A percentile compares a stretch with the other conserved stretches of the same genome.
phyloP scores from a whole-genome alignment of 2,797 vertebrate genomes.

The Microcaecilia unicolor region DNA sequence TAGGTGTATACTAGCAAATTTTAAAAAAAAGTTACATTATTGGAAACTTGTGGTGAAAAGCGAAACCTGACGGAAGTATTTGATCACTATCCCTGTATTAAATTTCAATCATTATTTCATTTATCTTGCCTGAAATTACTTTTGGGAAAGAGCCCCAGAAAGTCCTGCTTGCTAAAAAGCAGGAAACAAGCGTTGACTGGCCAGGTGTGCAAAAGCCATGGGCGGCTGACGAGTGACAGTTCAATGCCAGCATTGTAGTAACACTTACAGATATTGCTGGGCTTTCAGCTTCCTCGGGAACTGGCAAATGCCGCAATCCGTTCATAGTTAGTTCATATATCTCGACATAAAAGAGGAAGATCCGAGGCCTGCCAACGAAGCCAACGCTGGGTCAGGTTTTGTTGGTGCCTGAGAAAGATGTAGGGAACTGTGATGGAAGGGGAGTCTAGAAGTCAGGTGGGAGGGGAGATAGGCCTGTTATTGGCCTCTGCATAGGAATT shows the following conservation, averaged over 20 bases:
- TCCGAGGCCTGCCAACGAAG: too few relatives aligned
- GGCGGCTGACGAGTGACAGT: slow-evolving; percentile 54
- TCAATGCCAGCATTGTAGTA: slow-evolving; percentile 58
- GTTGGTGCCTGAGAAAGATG: too few relatives aligned
- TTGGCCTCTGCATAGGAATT: too few relatives aligned
- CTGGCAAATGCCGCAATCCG: slow-evolving; percentile 37
- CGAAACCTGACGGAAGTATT: slow-evolving; percentile 70
- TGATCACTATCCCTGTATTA: slow-evolving; percentile 71
- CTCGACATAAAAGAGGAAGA: too few relatives aligned
- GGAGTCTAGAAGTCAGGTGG: too few relatives aligned
- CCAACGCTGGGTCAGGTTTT: too few relatives aligned
- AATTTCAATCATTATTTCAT: slow-evolving; percentile 70
- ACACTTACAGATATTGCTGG: slow-evolving; percentile 46
- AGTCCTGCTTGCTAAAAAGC: slow-evolving; percentile 52
- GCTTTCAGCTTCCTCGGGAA: slow-evolving; percentile 32
- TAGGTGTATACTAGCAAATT: slow-evolving; percentile 55
- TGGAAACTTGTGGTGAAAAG: slow-evolving; percentile 71
- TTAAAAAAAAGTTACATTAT: slow-evolving; percentile 65
- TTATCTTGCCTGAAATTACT: slow-evolving; percentile 64
- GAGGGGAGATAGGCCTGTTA: too few relatives aligned
- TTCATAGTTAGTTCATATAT: too few relatives aligned
- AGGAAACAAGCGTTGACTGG: slow-evolving; percentile 61
- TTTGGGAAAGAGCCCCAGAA: slow-evolving; percentile 53
- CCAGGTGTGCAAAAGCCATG: slow-evolving; percentile 55
- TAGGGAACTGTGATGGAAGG: too few relatives aligned